Evolutionary conservation across 2,888 invertebrate species (phyloP), one percentile per base, ranked within the genome.

Genomic region (Podabrus alpinus): DNA sequence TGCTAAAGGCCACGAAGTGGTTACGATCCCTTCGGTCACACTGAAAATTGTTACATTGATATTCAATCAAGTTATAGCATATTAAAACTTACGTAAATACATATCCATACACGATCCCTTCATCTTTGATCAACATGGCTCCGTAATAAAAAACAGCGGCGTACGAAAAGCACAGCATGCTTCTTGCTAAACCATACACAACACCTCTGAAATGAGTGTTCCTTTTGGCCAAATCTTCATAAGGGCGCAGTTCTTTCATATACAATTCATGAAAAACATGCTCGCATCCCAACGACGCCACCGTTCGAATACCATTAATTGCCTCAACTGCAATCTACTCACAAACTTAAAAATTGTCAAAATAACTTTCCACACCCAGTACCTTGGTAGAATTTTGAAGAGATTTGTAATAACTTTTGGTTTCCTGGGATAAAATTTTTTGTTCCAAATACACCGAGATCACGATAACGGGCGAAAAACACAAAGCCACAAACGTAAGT

Each of bases 301-400:
- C 94, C 0, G 95, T 95, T 59, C 94, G 89, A 4, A 94, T 92
- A 81, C 94, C 94, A 5, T 92, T 90, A 1, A 95, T 93, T 1
- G 93, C 94, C 86, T 95, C 95, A 13, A 94, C 93, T 9, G 94
- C 93, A 74, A 94, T 88, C 92, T 66, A 19, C 0, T 16, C 7
- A 9, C 1, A 1, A 25, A 15, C 2, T 19, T 7, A 67, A 15
- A 1, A 3, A 60, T 7, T 10, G 15, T 3, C 91, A 91, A 19
- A 93, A 91, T 68, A 92, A 91, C 91, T 81, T 92, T 89, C 68
- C 92, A 92, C 82, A 59, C 16, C 17, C 7, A n/a, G n/a, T 85
- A 93, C 93, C 89, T 94, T 94, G 3, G 93, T 93, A 75, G 94
- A 93, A 15, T 88, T 87, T 84, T 94, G 93, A 88, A 94, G 90